Percentiles rank a stretch among this genome's conserved stretches.
Conservation (phyloP, 2,888 invertebrate species). For the Chymomyza procnemis region DNA sequence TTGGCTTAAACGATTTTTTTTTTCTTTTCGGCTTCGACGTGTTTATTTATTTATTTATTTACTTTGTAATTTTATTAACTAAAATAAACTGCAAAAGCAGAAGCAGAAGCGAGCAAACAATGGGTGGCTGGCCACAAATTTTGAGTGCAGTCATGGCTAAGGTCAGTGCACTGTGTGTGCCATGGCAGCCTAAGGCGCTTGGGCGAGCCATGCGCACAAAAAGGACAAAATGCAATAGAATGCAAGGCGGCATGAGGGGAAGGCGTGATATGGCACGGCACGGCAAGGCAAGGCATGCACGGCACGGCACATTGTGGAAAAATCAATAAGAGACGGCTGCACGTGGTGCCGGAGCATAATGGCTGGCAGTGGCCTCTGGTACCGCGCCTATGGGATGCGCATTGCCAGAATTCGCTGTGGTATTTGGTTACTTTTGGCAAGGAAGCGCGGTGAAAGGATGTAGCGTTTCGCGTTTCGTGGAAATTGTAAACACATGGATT, state of each 20-base stretch:
- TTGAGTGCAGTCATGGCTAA: slow-evolving; percentile 37
- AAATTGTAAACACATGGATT: too few species aligned
- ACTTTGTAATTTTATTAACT: background rate
- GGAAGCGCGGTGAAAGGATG: too few species aligned
- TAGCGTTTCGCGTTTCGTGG: too few species aligned
- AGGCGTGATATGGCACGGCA: too few species aligned
- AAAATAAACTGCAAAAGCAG: background rate
- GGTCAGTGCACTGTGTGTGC: slow-evolving; percentile 40
- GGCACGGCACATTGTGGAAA: slow-evolving; percentile 48
- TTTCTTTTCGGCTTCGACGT: too few species aligned
- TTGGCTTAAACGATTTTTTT: background rate
- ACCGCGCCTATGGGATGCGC: slow-evolving; percentile 24
- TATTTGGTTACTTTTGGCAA: background rate
- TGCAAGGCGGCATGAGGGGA: too few species aligned
- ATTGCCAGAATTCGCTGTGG: background rate
- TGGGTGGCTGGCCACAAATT: background rate
- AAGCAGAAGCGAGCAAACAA: slow-evolving; percentile 5
- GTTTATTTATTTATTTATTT: background rate
- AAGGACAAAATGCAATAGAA: slow-evolving; percentile 9
- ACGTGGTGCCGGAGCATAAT: slow-evolving; percentile 26
- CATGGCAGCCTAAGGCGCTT: background rate
- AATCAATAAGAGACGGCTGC: slow-evolving; percentile 56
- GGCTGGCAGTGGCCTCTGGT: background rate
- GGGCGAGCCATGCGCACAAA: slow-evolving; percentile 43
- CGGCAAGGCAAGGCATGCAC: too few species aligned